Base-by-base conservation (phyloP, 2,113 vertebrate genomes). In the Acrocephalus kingi region DNA sequence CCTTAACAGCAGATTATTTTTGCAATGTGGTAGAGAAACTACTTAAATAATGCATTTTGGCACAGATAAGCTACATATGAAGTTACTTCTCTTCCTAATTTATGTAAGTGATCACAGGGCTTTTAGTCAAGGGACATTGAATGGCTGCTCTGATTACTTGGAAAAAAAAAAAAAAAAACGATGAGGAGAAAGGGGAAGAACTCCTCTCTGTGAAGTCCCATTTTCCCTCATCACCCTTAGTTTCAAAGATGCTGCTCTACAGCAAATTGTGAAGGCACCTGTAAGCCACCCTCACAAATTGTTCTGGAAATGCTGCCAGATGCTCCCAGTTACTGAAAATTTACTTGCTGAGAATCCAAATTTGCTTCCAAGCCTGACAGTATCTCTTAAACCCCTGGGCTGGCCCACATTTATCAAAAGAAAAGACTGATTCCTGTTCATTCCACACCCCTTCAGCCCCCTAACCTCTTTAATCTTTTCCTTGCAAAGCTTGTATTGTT, bases 381-480 rank as follows among this genome's bases (percentile, higher is more conserved):
- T 5, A 52, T 71, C 84, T 78, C 74, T 89, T 93, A 95, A 95
- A 88, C 13, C 23, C 63, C 24, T 35, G 61, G 89, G 92, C 78
- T 83, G 82, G 73, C 19, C 41, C 55, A 64, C n/a, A 39, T 64
- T 87, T 80, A 75, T 89, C 87, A 74, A 73, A 94, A 89, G 0
- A 0, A 31, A 76, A 92, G 41, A 35, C 58, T 95, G 86, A n/a
- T 31, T 88, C 3, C 0, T 31, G 45, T 54, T 90, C 80, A 30
- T 71, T 39, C 46, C 83, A 92, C 92, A 94, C 58, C 86, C 73
- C 88, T 90, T 84, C 74, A 63, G 75, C 74, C 75, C 61, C 4
- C n/a, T n/a, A n/a, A n/a, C 99, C 99, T 99, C 99, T 98, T 99
- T 99, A 97, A 99, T 99, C 98, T 99, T 99, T 98, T 99, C 99